These are phyloP conservation scores for Sebastes vulpes DNA, from an alignment of 2,797 vertebrate species.

Conservation along the genomic window DNA sequence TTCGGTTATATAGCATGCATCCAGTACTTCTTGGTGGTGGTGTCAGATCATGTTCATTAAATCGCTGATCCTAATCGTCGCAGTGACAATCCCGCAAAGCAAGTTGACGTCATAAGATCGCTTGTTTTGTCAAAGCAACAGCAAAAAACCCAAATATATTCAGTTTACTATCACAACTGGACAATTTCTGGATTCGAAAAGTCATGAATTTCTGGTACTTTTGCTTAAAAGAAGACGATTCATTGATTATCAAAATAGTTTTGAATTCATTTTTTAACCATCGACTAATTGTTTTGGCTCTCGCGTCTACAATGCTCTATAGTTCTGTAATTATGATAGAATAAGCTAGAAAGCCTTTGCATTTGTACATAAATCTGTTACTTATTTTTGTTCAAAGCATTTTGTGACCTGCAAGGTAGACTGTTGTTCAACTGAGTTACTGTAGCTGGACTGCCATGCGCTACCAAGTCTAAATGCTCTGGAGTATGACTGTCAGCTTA, in stretches of 20 bases:
- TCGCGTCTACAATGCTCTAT: neutral
- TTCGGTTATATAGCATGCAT: neutral
- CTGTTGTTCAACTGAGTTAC: neutral
- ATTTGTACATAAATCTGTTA: neutral
- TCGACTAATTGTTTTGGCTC: neutral
- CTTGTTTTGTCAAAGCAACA: neutral
- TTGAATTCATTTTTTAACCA: neutral
- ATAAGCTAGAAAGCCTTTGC: neutral
- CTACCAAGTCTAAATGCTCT: neutral
- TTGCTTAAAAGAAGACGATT: neutral
- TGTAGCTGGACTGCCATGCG: neutral
- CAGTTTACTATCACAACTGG: neutral
- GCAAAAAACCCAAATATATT: neutral
- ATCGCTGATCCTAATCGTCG: neutral
- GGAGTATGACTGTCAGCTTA: neutral
- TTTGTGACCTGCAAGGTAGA: neutral
- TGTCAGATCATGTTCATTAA: neutral
- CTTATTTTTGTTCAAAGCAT: neutral
- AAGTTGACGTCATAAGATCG: neutral
- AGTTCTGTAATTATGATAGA: neutral
- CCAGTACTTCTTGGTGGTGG: neutral
- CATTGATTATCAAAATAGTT: neutral
- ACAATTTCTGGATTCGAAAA: neutral
- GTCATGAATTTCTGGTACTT: neutral
- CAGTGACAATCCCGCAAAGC: neutral